Conservation (phyloP, 2,797 vertebrate species). For the Acrossocheilus fasciatus region DNA sequence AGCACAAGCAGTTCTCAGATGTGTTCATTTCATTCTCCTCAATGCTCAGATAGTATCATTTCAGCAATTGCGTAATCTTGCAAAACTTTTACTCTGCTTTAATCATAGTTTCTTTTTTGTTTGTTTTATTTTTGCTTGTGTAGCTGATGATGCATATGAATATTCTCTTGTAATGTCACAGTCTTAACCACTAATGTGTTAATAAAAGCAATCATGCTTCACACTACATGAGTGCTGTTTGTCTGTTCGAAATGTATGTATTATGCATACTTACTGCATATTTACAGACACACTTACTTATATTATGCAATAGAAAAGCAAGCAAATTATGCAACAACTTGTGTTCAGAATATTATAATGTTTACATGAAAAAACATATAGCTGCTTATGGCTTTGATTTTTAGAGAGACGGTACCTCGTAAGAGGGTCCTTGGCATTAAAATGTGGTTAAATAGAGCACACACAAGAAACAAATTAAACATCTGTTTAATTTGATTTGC, state of each 20-base stretch:
- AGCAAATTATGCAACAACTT: neutral
- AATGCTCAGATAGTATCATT: conserved; percentile 42
- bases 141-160: conserved; percentile 62
- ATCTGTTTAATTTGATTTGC: conserved; percentile 1
- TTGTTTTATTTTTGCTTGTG: conserved; percentile 62
- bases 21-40: conserved; percentile 40
- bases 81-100: conserved; percentile 27
- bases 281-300: neutral
- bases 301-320: too few species aligned
- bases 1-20: conserved; percentile 49
- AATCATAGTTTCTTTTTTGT: conserved; percentile 47
- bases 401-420: neutral
- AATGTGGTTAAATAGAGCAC: neutral
- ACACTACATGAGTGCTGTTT: conserved; percentile 61
- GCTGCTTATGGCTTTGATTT: neutral
- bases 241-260: conserved; percentile 19
- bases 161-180: conserved; percentile 65
- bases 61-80: neutral
- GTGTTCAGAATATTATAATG: neutral
- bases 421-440: neutral
- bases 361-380: neutral
- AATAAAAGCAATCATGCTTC: conserved; percentile 79
- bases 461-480: neutral
- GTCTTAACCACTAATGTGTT: conserved; percentile 80
- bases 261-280: neutral